Percentiles rank a stretch among this genome's conserved stretches.
These are phyloP conservation scores for Tadarida brasiliensis DNA, from an alignment of 2,797 vertebrate genomes.

Conservation along the genomic window DNA sequence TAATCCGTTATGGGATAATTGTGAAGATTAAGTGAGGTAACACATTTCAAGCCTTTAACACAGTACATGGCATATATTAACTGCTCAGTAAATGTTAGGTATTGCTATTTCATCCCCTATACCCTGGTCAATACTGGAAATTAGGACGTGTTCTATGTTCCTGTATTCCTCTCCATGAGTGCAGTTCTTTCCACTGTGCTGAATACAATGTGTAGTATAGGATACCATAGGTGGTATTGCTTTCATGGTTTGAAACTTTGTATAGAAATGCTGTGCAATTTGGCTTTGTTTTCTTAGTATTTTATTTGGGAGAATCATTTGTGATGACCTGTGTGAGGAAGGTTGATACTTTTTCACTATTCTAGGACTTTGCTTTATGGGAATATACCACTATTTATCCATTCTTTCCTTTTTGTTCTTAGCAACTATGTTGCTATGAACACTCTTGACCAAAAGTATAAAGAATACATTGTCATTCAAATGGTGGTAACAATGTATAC, in stretches of 20 bases:
- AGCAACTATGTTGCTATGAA: background rate
- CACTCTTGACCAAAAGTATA: background rate
- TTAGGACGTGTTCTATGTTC: background rate
- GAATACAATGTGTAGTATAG: background rate
- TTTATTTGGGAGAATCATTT: background rate
- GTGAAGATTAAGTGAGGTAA: background rate
- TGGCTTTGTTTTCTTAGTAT: background rate
- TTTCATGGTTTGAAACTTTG: background rate
- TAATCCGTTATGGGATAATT: background rate
- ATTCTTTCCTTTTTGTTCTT: background rate
- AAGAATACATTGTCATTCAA: background rate
- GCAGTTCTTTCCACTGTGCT: background rate
- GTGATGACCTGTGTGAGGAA: fast-evolving
- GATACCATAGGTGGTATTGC: background rate
- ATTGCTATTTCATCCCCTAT: background rate
- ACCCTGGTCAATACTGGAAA: background rate
- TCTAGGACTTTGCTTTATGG: background rate
- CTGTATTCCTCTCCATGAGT: background rate
- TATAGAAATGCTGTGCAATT: background rate
- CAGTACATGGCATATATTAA: background rate
- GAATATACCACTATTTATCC: background rate
- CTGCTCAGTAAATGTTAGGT: background rate
- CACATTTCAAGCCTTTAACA: background rate
- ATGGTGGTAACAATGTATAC: background rate
- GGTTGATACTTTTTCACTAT: background rate